Evolutionary conservation across 1,140 invertebrate genomes (phyloP), one percentile per base, ranked within the genome.

Genomic region (Vanessa tameamea): DNA sequence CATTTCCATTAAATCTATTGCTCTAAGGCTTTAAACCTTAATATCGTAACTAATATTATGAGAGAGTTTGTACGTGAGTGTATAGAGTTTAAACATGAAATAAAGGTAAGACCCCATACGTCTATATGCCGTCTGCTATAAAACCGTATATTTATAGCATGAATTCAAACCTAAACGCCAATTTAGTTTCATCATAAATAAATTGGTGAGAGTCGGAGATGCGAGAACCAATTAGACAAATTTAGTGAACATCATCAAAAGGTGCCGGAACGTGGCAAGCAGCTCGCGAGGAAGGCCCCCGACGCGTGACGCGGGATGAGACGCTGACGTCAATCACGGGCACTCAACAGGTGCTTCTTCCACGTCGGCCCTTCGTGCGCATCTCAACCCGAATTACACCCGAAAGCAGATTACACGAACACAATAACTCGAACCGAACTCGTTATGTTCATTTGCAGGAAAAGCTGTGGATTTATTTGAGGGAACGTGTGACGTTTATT

Each of bases 261-360:
- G 20, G 64, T 50, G 43, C 47, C 3, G 64, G 48, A 43, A 65
- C 20, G 43, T 65, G 47, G 48, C 23, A 47, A 50, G 43, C 14
- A 51, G 12, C n/a, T 14, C 3, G 48, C 5, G 48, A 51, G 13
- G 14, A n/a, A 14, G 48, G 12, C n/a, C 14, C 47, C 9, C 47
- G 64, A 65, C 47, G 23, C 43, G 55, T 43, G 13, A 13, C 64
- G 64, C 23, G 64, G 20, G 37, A 51, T 37, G 47, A 50, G 64
- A 48, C 48, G 5, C 43, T 48, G 23, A 53, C 64, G 26, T 66
- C 64, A 67, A n/a, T 67, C 47, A 67, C 64, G 26, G 26, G n/a
- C 16, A 16, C 43, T 65, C 64, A 65, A 65, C 64, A 65, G 64
- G 64, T 65, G 64, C 16, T 47, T 8, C 23, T 43, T 43, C 31